Conservation (phyloP, 2,797 vertebrate genomes). For the Acanthurus tractus region DNA sequence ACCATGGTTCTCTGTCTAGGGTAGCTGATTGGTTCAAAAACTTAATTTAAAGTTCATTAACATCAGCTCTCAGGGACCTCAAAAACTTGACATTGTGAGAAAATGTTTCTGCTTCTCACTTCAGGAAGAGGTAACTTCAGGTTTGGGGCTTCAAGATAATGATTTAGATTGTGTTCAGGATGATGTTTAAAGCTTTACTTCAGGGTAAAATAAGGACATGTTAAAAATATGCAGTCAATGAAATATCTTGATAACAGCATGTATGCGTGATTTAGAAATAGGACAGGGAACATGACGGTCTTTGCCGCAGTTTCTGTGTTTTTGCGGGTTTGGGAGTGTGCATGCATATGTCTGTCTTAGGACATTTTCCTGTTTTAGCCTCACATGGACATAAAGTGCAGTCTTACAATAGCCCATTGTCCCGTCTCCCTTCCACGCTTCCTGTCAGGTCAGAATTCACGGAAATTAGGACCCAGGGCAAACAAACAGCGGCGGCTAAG, state of each 20-base stretch:
- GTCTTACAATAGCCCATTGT: conserved; percentile 88
- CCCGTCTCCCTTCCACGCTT: conserved; percentile 77
- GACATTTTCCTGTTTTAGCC: conserved; percentile 83
- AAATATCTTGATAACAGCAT: neutral
- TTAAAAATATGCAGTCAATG: conserved; percentile 3
- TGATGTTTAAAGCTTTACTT: neutral
- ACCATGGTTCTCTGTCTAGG: too few species aligned
- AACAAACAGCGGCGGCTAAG: conserved; percentile 83
- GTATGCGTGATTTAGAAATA: conserved; percentile 13
- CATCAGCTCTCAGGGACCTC: neutral
- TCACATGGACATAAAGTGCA: conserved; percentile 72
- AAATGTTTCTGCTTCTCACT: neutral
- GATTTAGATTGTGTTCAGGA: neutral
- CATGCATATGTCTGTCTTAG: conserved; percentile 48
- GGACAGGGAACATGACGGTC: conserved; percentile 7
- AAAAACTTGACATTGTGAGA: neutral
- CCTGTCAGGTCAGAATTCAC: conserved; percentile 87
- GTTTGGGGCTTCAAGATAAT: neutral
- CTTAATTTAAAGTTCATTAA: neutral
- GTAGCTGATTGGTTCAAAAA: too few species aligned
- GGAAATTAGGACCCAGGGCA: conserved; percentile 86
- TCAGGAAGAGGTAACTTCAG: neutral
- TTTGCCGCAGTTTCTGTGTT: conserved; percentile 20
- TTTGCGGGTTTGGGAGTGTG: conserved; percentile 47
- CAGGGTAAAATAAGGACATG: neutral